phyloP scores from a whole-genome alignment of 2,797 vertebrate genomes.

The Sebastes goodei region DNA sequence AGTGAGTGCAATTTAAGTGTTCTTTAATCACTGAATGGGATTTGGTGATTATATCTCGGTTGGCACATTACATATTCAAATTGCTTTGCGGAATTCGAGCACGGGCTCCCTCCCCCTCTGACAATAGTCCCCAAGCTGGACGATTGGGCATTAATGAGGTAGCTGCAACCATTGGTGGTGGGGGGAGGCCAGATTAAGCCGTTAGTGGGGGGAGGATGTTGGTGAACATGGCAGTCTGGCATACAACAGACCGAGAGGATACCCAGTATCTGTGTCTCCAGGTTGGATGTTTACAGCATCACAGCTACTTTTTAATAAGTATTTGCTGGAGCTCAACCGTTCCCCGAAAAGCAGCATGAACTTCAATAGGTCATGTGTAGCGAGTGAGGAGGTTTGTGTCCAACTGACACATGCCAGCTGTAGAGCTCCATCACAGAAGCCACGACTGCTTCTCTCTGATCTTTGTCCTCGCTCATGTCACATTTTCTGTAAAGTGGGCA shows the following conservation, averaged over 20 bases:
- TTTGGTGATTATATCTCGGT: slow-evolving; percentile 80
- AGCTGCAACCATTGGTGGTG: slow-evolving; percentile 72
- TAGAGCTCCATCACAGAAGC: slow-evolving; percentile 46
- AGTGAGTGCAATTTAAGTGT: slow-evolving; percentile 73
- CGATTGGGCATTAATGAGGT: slow-evolving; percentile 84
- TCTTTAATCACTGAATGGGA: slow-evolving; percentile 77
- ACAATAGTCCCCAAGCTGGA: slow-evolving; percentile 74
- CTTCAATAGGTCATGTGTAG: slow-evolving; percentile 52
- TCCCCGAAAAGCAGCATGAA: slow-evolving; percentile 19
- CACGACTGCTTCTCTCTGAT: slow-evolving; percentile 50
- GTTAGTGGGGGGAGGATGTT: slow-evolving; percentile 75
- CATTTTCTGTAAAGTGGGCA: slow-evolving; percentile 60
- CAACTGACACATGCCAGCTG: slow-evolving; percentile 54
- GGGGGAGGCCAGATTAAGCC: slow-evolving; percentile 82
- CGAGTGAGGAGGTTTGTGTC: slow-evolving; percentile 14
- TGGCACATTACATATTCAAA: slow-evolving; percentile 84
- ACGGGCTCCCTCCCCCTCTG: slow-evolving; percentile 69
- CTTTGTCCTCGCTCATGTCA: slow-evolving; percentile 52
- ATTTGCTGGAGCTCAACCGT: slow-evolving; percentile 3
- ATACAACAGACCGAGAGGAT: slow-evolving; percentile 47
- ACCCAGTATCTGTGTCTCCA: slow-evolving; percentile 46
- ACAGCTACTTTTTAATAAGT: slow-evolving; percentile 3
- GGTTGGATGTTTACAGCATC: slow-evolving; percentile 28
- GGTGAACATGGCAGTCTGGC: slow-evolving; percentile 75
- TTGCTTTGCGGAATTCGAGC: slow-evolving; percentile 77